These are phyloP conservation scores for Artemia franciscana DNA, from an alignment of 1,140 invertebrate species.

Conservation along the genomic window DNA sequence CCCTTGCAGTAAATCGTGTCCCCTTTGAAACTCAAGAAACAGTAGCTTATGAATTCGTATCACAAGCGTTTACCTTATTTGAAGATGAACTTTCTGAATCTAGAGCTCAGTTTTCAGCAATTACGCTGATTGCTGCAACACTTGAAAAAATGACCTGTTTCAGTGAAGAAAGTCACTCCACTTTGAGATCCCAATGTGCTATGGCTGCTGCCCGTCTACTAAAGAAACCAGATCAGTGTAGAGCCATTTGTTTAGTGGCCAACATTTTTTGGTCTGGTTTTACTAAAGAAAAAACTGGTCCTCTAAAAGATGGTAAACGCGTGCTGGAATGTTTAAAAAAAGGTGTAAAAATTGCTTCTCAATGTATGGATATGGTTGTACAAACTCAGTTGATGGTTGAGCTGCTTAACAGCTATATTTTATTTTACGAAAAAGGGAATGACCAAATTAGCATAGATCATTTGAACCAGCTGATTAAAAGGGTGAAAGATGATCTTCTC, in stretches of 20 bases:
- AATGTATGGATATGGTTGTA: constrained; percentile 91
- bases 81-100: constrained; percentile 98
- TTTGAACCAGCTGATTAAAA: constrained; percentile 64
- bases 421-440: constrained; percentile 82
- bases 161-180: constrained; percentile 88
- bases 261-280: constrained; percentile 93
- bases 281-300: constrained; percentile 33
- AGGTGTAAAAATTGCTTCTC: constrained; percentile 73
- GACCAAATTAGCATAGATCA: constrained; percentile 44
- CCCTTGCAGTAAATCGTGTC: constrained; percentile 73
- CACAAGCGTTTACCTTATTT: constrained; percentile 88
- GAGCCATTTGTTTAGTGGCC: constrained; percentile 69
- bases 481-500: constrained; percentile 64
- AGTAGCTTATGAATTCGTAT: constrained; percentile 93
- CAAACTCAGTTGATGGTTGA: constrained; percentile 89
- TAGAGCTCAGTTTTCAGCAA: constrained; percentile 83
- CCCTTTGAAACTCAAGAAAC: constrained; percentile 84
- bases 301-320: constrained; percentile 65
- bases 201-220: constrained; percentile 80
- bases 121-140: constrained; percentile 82
- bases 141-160: constrained; percentile 85
- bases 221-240: constrained; percentile 90
- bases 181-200: constrained; percentile 78
- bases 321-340: constrained; percentile 91
- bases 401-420: constrained; percentile 77